Evolutionary conservation across 92 coral and sea anemone species (phyloP), one percentile per base, ranked within the genome.

Genomic region (Palythoa caribaeorum): DNA sequence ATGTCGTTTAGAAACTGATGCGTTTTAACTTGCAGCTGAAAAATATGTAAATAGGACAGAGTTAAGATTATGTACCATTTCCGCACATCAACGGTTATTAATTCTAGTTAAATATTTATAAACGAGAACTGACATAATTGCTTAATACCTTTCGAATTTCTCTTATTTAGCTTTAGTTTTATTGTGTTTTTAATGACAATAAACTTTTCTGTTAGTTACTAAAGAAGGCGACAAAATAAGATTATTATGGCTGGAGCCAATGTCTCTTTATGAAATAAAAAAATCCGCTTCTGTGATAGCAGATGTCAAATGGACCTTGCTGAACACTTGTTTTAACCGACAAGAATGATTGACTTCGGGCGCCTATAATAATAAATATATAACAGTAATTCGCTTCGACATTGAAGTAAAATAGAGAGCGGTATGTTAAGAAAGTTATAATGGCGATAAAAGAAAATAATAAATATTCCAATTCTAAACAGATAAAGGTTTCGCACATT

Each of bases 91-190:
- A 81, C 73, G 75, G 20, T 65, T 81, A 81, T 81, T 81, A 71
- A 44, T 68, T 81, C 75, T 81, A 5, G 86, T 81, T 81, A 81
- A 81, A 81, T 81, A 66, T 81, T 81, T 81, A 81, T 81, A 81
- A 65, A 40, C 86, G 59, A 47, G 86, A 69, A 11, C 70, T 63
- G 40, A 68, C 63, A 66, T 81, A 81, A 81, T 65, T 47, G 76
- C 86, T 76, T 66, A 81, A 81, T 68, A 53, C 86, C 60, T 66
- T 81, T 81, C 86, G 75, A 81, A 66, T 44, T 66, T 81, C 76
- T 81, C 47, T 51, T 66, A 68, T 81, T 81, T 81, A 81, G 74
- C 62, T 15, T 8, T 48, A 81, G 20, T 81, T 44, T 66, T 17
- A 62, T 79, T 79, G 84, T 79, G 60, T 38, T 79, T 20, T 81